Evolutionary conservation across 1,140 invertebrate species (phyloP).

Genomic region (Zaprionus taronus): DNA sequence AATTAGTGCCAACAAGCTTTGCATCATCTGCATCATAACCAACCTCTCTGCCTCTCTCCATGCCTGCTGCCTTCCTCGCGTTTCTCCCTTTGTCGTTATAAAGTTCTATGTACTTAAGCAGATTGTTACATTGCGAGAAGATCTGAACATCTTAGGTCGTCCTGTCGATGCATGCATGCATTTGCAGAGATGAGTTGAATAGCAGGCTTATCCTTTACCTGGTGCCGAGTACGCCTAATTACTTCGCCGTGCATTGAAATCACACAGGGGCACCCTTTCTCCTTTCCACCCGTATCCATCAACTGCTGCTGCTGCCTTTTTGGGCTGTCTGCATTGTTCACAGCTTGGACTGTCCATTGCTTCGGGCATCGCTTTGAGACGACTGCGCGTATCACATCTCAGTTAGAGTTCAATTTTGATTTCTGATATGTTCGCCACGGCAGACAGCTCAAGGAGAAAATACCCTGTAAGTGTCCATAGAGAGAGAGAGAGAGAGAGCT

Average conservation of each 20-base stretch:
- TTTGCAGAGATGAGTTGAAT: not conserved
- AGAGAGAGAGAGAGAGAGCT: too few species aligned
- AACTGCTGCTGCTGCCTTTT: not conserved
- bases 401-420: not conserved
- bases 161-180: not conserved
- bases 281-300: too few species aligned
- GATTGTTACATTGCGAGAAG: not conserved
- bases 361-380: not conserved
- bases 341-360: not conserved
- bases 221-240: not conserved
- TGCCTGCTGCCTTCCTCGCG: not conserved
- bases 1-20: not conserved
- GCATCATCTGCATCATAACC: not conserved
- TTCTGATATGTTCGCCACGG: not conserved
- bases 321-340: not conserved
- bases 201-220: not conserved
- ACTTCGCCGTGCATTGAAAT: too few species aligned
- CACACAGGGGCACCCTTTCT: too few species aligned
- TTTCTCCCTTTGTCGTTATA: too few species aligned
- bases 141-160: not conserved
- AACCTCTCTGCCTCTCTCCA: too few species aligned
- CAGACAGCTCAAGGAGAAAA: not conserved
- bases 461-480: not conserved
- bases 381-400: not conserved
- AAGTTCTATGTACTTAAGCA: not conserved